Evolutionary conservation across 2,113 vertebrate species (phyloP), one percentile per base, ranked within the genome.

Genomic region (Microcebus ravelobensis): DNA sequence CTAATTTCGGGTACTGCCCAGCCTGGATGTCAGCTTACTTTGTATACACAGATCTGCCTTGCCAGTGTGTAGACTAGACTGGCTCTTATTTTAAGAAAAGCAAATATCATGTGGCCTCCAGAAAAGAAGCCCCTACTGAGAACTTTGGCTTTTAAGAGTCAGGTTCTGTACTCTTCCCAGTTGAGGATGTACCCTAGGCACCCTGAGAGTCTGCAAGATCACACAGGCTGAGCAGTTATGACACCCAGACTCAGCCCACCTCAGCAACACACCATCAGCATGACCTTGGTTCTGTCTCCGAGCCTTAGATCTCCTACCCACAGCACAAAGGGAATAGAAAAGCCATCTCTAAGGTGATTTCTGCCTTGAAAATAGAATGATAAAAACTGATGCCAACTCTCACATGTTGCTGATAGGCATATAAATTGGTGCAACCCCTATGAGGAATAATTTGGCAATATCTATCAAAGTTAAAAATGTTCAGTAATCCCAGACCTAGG

Each of bases 391-490:
- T 18, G 23, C 61, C 59, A 92, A n/a, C 39, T 82, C 34, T 34
- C n/a, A 73, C 18, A 67, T n/a, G 31, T n/a, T 68, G 82, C 15
- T 79, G 12, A 68, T 12, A 57, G 67, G 59, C 65, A 85, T 61
- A 31, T 55, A 77, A 84, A 87, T 17, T 59, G 71, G n/a, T 18
- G 55, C 21, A 85, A 67, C 9, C 36, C 67, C 61, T 74, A 55
- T 36, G 13, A 48, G 93, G 39, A 85, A 88, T 65, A 87, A 85
- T 27, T 42, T 39, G 31, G 45, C 52, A 63, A 55, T 57, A 92
- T 61, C 71, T 73, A 82, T 82, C 59, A 81, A 71, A 71, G 31
- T 81, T 76, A 82, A 94, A 93, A 90, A 65, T 88, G 34, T 82
- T 90, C 73, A 73, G 88, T 71, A 55, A 94, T 67, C 61, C 5